Percentiles rank a stretch among this genome's conserved stretches.
Evolutionary conservation across 2,113 vertebrate species (phyloP).

Genomic region (Taxidea taxus): DNA sequence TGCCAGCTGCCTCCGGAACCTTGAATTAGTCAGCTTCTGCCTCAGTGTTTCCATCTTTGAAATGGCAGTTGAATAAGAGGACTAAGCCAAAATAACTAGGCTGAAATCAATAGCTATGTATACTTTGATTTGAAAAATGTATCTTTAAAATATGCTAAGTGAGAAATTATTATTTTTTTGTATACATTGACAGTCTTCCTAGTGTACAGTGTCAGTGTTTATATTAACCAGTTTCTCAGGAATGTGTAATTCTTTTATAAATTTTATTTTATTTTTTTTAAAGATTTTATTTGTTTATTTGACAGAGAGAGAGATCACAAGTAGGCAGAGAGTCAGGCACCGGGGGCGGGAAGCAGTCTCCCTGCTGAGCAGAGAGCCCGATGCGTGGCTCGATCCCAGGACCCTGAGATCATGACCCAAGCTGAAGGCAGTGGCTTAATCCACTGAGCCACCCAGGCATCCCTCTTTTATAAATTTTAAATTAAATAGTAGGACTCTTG

Average conservation of each 20-base stretch:
- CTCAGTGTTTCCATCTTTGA: neutral
- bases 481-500: neutral
- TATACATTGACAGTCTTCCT: neutral
- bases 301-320: too few species aligned
- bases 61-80: neutral
- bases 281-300: too few species aligned
- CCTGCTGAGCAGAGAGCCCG: too few species aligned
- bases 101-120: neutral
- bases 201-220: neutral
- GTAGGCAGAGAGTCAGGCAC: too few species aligned
- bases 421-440: too few species aligned
- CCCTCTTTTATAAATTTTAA: neutral
- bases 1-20: neutral
- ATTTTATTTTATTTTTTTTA: too few species aligned
- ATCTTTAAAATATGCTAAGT: neutral
- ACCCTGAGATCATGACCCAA: too few species aligned
- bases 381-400: too few species aligned
- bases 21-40: neutral
- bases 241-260: neutral
- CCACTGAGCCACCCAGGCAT: too few species aligned
- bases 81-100: neutral
- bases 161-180: neutral
- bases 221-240: neutral
- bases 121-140: neutral
- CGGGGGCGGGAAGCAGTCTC: too few species aligned